Evolutionary conservation across 2,888 invertebrate genomes (phyloP), one percentile per base, ranked within the genome.

Genomic region (Drosophila histrio): DNA sequence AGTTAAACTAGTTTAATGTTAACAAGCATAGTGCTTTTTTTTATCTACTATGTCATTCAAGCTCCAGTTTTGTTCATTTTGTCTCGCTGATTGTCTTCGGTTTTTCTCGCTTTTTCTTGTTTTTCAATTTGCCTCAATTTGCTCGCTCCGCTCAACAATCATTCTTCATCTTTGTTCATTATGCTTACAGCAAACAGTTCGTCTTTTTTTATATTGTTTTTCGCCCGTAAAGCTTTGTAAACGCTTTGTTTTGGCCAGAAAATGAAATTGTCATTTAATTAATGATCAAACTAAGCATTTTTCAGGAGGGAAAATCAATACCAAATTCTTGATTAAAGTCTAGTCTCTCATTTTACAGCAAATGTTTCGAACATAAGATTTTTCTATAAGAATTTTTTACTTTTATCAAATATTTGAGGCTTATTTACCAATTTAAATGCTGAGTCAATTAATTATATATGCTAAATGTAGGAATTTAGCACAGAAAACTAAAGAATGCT

Each of bases 251-350:
- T 59, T 50, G 41, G 24, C 21, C 52, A 47, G 32, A 21, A 60
- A 49, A 32, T 36, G 17, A 50, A 63, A 59, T 24, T 63, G 36
- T 28, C 36, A 43, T 61, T 68, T 72, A 61, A 73, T 77, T 62
- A 74, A 56, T 52, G 44, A 19, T 17, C 21, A n/a, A 38, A 49
- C 28, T 47, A 46, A 46, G 32, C 24, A 39, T 44, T 58, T n/a
- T n/a, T n/a, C n/a, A n/a, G n/a, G n/a, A n/a, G n/a, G n/a, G n/a
- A n/a, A n/a, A n/a, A n/a, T n/a, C n/a, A n/a, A n/a, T n/a, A n/a
- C n/a, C n/a, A n/a, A n/a, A n/a, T n/a, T n/a, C n/a, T n/a, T n/a
- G n/a, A n/a, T n/a, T n/a, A n/a, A n/a, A n/a, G n/a, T n/a, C n/a
- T n/a, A n/a, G n/a, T n/a, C n/a, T n/a, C n/a, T n/a, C n/a, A n/a